Evolutionary conservation across 2,113 vertebrate species (phyloP).

Genomic region (Delphinapterus leucas): DNA sequence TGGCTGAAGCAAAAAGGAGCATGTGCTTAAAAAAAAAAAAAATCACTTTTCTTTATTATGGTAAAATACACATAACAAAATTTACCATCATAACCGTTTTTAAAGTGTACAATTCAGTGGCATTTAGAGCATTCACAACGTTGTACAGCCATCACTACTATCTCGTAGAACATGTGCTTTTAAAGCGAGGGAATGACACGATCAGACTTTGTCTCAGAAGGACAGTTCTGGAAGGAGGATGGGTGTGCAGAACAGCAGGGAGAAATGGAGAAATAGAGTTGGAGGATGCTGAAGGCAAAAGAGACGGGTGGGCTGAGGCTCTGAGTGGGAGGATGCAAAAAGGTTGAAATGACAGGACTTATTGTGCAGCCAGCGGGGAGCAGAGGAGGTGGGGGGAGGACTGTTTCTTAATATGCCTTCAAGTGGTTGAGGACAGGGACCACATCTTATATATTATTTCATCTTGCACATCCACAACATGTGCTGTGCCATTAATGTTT

Average conservation of each 20-base stretch:
- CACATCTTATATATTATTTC: neutral
- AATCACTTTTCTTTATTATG: neutral
- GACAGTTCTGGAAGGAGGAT: neutral
- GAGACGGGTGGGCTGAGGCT: neutral
- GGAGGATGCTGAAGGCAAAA: neutral
- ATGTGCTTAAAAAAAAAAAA: neutral
- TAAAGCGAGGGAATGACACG: neutral
- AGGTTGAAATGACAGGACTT: neutral
- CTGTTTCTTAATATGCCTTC: neutral
- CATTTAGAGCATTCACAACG: neutral
- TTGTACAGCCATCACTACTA: rapidly evolving
- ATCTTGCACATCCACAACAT: no score
- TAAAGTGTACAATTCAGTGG: neutral
- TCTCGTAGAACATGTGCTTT: neutral
- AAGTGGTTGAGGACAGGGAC: neutral
- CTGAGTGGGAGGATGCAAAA: neutral
- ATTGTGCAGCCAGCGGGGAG: neutral
- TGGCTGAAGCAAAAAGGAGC: neutral
- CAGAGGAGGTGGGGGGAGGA: no score
- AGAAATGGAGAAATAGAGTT: neutral
- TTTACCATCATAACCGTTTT: no score
- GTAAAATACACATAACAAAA: neutral
- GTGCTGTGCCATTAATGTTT: no score
- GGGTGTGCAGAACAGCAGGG: no score
- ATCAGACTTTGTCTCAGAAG: neutral